Conservation (phyloP, 1,140 invertebrate species). For the Homalodisca vitripennis region DNA sequence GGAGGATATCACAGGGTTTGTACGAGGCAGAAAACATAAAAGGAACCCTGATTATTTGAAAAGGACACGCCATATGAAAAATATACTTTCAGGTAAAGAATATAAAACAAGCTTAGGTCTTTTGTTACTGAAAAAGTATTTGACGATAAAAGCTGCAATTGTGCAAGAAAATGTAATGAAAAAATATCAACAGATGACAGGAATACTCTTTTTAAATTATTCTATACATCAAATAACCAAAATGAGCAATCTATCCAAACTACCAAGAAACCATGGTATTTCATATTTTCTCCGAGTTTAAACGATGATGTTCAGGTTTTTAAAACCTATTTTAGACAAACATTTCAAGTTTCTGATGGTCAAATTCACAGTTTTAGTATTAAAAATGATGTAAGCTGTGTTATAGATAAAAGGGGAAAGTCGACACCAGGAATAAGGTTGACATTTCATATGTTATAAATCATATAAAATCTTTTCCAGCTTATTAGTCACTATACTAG, state of each 20-base stretch:
- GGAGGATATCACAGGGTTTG: no score
- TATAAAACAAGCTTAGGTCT: background rate
- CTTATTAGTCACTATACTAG: slow-evolving; percentile 41
- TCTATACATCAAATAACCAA: background rate
- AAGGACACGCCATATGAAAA: background rate
- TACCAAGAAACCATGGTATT: background rate
- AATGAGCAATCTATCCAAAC: background rate
- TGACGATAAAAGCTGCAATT: background rate
- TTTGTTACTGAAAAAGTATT: background rate
- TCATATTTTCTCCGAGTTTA: background rate
- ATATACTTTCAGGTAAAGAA: background rate
- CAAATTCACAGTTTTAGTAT: slow-evolving; percentile 32
- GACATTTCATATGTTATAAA: slow-evolving; percentile 35
- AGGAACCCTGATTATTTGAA: background rate
- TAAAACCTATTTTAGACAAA: slow-evolving; percentile 36
- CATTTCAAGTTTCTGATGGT: slow-evolving; percentile 33
- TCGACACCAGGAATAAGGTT: slow-evolving; percentile 32
- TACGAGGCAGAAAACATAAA: background rate
- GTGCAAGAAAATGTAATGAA: background rate
- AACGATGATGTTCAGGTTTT: slow-evolving; percentile 32
- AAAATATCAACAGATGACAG: background rate
- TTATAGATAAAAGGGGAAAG: slow-evolving; percentile 28
- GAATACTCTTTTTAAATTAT: background rate
- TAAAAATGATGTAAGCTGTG: slow-evolving; percentile 31
- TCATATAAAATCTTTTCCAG: slow-evolving; percentile 37